Evolutionary conservation across 2,113 vertebrate genomes (phyloP).

Genomic region (Apodemus speciosus): DNA sequence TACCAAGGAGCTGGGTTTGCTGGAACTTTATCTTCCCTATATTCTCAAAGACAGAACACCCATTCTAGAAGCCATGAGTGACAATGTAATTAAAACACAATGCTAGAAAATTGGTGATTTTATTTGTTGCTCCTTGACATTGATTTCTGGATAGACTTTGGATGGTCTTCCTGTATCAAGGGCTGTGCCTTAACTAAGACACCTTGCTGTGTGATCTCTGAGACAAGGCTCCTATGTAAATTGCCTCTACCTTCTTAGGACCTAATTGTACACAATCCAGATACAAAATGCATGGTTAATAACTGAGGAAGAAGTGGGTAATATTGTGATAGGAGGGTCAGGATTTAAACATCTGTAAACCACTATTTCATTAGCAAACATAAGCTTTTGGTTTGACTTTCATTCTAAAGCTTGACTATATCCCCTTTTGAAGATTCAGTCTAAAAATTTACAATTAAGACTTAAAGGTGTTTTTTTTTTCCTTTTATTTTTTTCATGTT

Average conservation of each 20-base stretch:
- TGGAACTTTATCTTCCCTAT: neutral
- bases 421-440: neutral
- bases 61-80: neutral
- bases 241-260: no score
- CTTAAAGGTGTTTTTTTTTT: neutral
- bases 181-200: neutral
- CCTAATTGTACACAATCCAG: neutral
- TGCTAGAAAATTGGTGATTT: neutral
- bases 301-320: neutral
- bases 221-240: neutral
- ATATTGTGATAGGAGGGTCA: neutral
- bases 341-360: neutral
- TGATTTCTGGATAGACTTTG: neutral
- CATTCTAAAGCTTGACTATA: neutral
- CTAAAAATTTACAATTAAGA: slow-evolving; percentile 35
- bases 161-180: rapidly evolving
- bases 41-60: neutral
- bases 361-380: neutral
- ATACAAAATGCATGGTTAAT: neutral
- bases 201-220: neutral
- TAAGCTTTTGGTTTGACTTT: neutral
- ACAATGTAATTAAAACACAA: neutral
- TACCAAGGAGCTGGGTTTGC: no score
- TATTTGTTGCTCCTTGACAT: neutral
- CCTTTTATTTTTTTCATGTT: neutral